Evolutionary conservation across 2,113 vertebrate species (phyloP).

Genomic region (Budorcas taxicolor): DNA sequence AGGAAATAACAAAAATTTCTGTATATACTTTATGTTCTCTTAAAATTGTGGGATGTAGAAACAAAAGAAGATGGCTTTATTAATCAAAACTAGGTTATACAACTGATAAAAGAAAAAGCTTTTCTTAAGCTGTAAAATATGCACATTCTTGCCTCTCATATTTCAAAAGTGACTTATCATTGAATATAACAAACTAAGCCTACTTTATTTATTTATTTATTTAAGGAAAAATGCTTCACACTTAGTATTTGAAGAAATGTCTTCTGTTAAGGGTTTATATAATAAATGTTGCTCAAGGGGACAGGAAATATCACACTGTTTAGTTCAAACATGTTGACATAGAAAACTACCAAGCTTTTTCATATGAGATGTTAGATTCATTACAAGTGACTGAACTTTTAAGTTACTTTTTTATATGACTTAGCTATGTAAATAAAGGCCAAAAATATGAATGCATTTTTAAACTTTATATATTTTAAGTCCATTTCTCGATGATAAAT

Average conservation of each 20-base stretch:
- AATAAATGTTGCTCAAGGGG: neutral
- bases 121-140: constrained; percentile 26
- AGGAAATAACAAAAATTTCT: constrained; percentile 6
- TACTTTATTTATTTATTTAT: neutral
- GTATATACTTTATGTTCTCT: neutral
- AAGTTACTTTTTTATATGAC: neutral
- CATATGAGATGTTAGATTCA: neutral
- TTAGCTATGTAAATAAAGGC: neutral
- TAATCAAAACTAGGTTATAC: constrained; percentile 8
- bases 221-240: neutral
- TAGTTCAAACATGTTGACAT: neutral
- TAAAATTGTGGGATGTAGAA: neutral
- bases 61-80: neutral
- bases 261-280: neutral
- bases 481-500: neutral
- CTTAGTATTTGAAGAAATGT: neutral
- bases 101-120: neutral
- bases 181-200: neutral
- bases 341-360: neutral
- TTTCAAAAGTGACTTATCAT: neutral
- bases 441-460: neutral
- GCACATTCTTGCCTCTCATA: neutral
- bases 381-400: neutral
- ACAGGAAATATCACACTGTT: neutral
- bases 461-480: neutral